Evolutionary conservation across 2,113 vertebrate genomes (phyloP), one percentile per base, ranked within the genome.

Genomic region (Callocephalon fimbriatum): DNA sequence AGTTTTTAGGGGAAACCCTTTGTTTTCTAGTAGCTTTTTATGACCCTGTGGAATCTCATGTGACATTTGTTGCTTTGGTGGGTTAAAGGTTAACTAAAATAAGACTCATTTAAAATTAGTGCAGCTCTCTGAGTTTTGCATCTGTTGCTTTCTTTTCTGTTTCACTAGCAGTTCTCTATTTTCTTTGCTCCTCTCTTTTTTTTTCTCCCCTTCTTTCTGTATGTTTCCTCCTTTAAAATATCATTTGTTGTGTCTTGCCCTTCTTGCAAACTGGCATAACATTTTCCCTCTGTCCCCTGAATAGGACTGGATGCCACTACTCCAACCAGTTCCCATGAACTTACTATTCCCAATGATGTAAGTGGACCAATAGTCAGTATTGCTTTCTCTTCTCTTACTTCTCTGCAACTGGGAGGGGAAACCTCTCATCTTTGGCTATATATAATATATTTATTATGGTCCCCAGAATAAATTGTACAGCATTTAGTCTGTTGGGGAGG

Each of bases 311-410:
- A 99, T 98, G 97, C 98, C 92, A 98, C 98, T 90, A 97, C 98
- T 97, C 98, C 98, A 97, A 98, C 99, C 97, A 99, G 98, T 98
- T 99, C 99, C 98, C 99, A 99, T 95, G 99, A 99, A 97, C 98
- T 99, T 98, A 99, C 98, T 95, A 99, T 99, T 98, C 99, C 99
- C 97, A 99, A 99, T 98, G 99, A 99, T 98, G 99, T 99, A 98
- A 99, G 99, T 98, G 89, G 90, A 95, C 94, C 96, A 92, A 95
- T 95, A 96, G 79, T 95, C 94, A 61, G 71, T 95, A 58, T 85
- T 68, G 40, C 86, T 94, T 95, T 94, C 95, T 93, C 88, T 95
- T 94, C 90, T 94, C 75, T 84, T 7, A 0, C 87, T 76, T 76
- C 80, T 79, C 61, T 90, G 88, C 58, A 59, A 7, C 42, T 2